A percentile compares a stretch with the other conserved stretches of the same genome.
Evolutionary conservation across 2,888 invertebrate species (phyloP).

Genomic region (Neoitamus cyanurus): DNA sequence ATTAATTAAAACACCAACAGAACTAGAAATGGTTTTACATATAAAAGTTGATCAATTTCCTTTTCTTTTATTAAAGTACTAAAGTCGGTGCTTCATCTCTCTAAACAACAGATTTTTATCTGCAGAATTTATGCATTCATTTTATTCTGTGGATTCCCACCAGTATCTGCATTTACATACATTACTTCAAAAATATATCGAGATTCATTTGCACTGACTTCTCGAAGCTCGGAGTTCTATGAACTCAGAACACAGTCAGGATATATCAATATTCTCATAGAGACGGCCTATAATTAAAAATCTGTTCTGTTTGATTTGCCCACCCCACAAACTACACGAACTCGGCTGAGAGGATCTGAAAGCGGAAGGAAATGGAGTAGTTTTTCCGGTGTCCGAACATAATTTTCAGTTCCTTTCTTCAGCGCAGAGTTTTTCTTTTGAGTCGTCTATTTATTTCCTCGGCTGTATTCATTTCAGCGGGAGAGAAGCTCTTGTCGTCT

Average conservation of each 20-base stretch:
- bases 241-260: not conserved
- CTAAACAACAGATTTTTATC: too few species aligned
- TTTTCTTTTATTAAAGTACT: too few species aligned
- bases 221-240: not conserved
- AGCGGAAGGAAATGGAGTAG: not conserved
- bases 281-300: conserved; percentile 24
- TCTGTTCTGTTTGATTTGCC: not conserved
- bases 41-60: too few species aligned
- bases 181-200: too few species aligned
- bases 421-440: not conserved
- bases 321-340: not conserved
- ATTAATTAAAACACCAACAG: too few species aligned
- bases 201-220: not conserved
- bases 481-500: not conserved
- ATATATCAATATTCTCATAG: not conserved
- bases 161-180: too few species aligned
- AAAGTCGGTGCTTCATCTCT: too few species aligned
- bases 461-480: not conserved
- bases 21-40: too few species aligned
- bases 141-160: too few species aligned
- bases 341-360: not conserved
- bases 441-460: conserved; percentile 3
- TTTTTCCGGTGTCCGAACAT: conserved; percentile 11
- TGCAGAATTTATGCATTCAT: too few species aligned
- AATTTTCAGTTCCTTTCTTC: conserved; percentile 20